Percentiles rank a stretch among this genome's conserved stretches.
Evolutionary conservation across 2,888 invertebrate genomes (phyloP).

Genomic region (Melanophora roralis): DNA sequence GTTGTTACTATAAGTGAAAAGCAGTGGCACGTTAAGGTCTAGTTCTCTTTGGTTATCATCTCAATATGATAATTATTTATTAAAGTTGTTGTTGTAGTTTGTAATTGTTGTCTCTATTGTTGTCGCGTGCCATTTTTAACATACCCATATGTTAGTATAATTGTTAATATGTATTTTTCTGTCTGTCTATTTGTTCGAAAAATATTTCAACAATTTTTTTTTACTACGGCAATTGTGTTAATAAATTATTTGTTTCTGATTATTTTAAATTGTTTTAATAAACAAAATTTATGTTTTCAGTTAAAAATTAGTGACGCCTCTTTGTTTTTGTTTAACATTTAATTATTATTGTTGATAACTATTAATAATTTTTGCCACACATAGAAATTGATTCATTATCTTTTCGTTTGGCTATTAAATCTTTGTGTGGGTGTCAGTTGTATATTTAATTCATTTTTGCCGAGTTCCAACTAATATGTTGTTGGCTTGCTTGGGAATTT

Average conservation of each 20-base stretch:
- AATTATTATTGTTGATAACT: background rate
- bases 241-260: slow-evolving; percentile 6
- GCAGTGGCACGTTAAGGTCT: slow-evolving; percentile 60
- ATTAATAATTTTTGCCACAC: background rate
- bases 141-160: slow-evolving; percentile 6
- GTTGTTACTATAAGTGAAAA: slow-evolving; percentile 20
- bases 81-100: background rate
- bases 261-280: background rate
- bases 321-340: background rate
- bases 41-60: slow-evolving; percentile 57
- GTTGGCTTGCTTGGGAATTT: background rate
- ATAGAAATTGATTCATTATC: slow-evolving; percentile 35
- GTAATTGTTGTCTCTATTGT: background rate
- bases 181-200: background rate
- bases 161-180: slow-evolving; percentile 9
- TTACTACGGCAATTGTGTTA: slow-evolving; percentile 2
- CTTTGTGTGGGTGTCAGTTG: slow-evolving; percentile 13
- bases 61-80: slow-evolving; percentile 38
- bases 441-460: background rate
- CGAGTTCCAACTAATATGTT: background rate
- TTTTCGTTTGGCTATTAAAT: background rate
- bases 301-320: background rate
- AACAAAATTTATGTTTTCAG: background rate
- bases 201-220: background rate
- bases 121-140: slow-evolving; percentile 44